phyloP scores from a whole-genome alignment of 2,113 vertebrate species.

The Rhinolophus sinicus region DNA sequence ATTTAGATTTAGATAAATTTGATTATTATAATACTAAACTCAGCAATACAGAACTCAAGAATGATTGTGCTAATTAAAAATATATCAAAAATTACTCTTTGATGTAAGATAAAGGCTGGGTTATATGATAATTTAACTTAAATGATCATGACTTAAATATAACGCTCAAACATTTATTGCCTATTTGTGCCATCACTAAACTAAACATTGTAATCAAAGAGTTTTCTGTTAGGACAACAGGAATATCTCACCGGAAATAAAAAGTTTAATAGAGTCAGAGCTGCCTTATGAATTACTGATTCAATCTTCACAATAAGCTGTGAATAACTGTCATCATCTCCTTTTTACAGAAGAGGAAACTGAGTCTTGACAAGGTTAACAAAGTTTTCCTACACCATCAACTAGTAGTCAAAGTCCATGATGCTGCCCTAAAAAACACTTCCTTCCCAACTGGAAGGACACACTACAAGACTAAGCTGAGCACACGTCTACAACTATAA shows the following conservation, averaged over 20 bases:
- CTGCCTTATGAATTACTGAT: background rate
- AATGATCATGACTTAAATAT: background rate
- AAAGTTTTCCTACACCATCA: background rate
- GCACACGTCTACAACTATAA: background rate
- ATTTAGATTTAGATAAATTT: background rate
- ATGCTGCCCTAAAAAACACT: background rate
- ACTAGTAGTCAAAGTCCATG: background rate
- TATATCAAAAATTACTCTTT: background rate
- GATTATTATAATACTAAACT: background rate
- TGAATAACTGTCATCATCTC: background rate
- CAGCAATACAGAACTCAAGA: background rate
- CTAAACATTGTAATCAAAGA: background rate
- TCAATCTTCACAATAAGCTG: background rate
- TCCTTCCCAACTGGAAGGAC: background rate
- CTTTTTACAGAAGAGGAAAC: background rate
- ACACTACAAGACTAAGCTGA: background rate
- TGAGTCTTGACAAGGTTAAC: background rate
- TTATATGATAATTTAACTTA: background rate
- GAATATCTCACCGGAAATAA: background rate
- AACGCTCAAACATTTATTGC: background rate
- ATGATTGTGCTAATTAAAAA: background rate
- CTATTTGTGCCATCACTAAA: background rate
- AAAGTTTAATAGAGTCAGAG: background rate
- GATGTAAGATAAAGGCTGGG: background rate
- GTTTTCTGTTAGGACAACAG: background rate